Evolutionary conservation across 1,140 invertebrate genomes (phyloP).

Genomic region (Cotesia chilonis): DNA sequence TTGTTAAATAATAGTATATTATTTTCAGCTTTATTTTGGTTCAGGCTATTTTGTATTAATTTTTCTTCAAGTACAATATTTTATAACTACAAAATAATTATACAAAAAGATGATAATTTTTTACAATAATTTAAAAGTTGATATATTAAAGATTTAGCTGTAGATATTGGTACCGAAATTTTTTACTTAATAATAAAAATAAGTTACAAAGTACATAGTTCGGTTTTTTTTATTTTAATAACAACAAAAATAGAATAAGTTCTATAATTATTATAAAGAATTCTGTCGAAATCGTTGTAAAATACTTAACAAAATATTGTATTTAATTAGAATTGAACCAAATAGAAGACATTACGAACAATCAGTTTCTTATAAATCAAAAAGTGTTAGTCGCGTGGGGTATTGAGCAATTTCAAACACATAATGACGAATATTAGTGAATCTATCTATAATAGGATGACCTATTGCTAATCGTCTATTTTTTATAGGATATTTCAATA

Average conservation of each 20-base stretch:
- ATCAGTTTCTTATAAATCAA: background rate
- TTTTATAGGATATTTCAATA: background rate
- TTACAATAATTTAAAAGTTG: no score
- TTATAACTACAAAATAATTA: no score
- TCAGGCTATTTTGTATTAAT: no score
- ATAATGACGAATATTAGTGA: background rate
- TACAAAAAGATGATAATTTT: no score
- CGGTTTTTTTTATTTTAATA: background rate
- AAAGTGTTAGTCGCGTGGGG: background rate
- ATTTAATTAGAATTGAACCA: background rate
- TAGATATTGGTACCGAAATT: no score
- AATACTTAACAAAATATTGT: background rate
- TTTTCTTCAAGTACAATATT: no score
- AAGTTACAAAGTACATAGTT: no score
- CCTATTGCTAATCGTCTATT: background rate
- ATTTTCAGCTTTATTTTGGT: no score
- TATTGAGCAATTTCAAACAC: background rate
- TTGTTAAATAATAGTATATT: no score
- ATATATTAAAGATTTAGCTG: no score
- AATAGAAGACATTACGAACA: background rate
- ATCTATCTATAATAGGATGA: no score
- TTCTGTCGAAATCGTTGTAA: constrained; percentile 3
- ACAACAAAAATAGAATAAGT: background rate
- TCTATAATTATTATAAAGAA: background rate
- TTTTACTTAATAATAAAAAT: no score